A percentile compares a stretch with the other conserved stretches of the same genome.
Evolutionary conservation across 2,888 invertebrate species (phyloP).

Genomic region (Hofmannophila pseudospretella): DNA sequence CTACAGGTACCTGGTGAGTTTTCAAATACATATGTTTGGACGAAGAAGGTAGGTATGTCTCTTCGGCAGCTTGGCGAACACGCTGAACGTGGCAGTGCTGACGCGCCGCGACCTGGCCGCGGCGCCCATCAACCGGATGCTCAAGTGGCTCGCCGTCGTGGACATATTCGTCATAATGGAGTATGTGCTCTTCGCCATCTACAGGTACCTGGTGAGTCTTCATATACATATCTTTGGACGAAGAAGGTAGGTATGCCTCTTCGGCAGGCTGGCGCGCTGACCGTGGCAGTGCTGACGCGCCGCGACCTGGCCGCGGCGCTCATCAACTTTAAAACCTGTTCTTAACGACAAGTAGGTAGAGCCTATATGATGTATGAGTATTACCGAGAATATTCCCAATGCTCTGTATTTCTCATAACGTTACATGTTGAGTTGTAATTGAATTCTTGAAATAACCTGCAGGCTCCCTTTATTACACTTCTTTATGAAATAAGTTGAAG

Average conservation of each 20-base stretch:
- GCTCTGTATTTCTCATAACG: no score
- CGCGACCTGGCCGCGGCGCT: constrained; percentile 89
- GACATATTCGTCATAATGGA: constrained; percentile 96
- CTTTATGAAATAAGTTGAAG: no score
- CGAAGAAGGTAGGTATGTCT: constrained; percentile 87
- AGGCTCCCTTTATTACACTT: no score
- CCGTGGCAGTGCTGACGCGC: constrained; percentile 90
- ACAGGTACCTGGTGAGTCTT: constrained; percentile 60
- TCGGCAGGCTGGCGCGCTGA: constrained; percentile 91
- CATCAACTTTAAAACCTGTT: no score
- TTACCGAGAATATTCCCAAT: no score
- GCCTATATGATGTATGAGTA: no score
- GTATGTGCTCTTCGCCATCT: constrained; percentile 67
- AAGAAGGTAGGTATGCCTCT: constrained; percentile 89
- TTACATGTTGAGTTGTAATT: no score
- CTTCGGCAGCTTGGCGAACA: constrained; percentile 91
- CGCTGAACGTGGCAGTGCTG: constrained; percentile 91
- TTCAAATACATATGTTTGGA: no score
- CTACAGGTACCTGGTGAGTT: constrained; percentile 66
- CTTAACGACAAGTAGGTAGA: no score
- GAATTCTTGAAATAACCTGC: no score
- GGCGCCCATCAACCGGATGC: constrained; percentile 91
- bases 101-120: constrained; percentile 87
- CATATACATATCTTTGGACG: no score
- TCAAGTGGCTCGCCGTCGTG: constrained; percentile 90